Evolutionary conservation across 2,113 vertebrate genomes (phyloP).

Genomic region (Triplophysa rosa): DNA sequence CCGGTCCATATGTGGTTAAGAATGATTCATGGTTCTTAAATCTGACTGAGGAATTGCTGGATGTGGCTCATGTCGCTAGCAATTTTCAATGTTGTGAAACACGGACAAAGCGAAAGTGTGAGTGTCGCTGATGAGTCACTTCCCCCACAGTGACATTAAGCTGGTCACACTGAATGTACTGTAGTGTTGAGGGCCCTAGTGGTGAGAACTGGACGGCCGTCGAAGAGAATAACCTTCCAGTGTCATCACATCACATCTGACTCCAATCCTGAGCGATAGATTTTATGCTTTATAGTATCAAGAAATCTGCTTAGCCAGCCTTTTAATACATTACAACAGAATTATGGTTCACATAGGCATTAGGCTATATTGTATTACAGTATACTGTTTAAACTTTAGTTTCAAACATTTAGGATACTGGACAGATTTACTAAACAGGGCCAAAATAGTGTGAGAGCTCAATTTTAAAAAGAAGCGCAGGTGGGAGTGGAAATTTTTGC

Average conservation of each 20-base stretch:
- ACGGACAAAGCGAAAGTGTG: conserved; percentile 1
- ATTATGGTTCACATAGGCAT: not conserved
- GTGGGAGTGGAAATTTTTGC: too few species aligned
- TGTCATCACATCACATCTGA: conserved; percentile 43
- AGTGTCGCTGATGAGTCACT: conserved; percentile 1
- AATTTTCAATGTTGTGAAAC: not conserved
- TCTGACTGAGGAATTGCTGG: not conserved
- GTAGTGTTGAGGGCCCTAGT: not conserved
- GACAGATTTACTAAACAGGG: too few species aligned
- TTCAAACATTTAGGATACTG: too few species aligned
- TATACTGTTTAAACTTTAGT: too few species aligned
- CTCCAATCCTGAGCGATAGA: conserved; percentile 27
- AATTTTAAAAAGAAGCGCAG: too few species aligned
- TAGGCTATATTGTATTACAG: too few species aligned
- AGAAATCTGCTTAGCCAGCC: not conserved
- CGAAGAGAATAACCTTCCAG: conserved; percentile 16
- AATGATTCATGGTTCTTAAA: not conserved
- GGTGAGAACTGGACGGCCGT: conserved; percentile 17
- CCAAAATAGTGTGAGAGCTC: too few species aligned
- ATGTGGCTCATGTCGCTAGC: not conserved
- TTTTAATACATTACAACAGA: not conserved
- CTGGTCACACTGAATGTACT: not conserved
- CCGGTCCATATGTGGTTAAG: not conserved
- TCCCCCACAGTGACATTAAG: not conserved
- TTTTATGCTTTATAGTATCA: conserved; percentile 1